phyloP scores from a whole-genome alignment of 2,888 invertebrate genomes.

The Amphimallon solstitiale region DNA sequence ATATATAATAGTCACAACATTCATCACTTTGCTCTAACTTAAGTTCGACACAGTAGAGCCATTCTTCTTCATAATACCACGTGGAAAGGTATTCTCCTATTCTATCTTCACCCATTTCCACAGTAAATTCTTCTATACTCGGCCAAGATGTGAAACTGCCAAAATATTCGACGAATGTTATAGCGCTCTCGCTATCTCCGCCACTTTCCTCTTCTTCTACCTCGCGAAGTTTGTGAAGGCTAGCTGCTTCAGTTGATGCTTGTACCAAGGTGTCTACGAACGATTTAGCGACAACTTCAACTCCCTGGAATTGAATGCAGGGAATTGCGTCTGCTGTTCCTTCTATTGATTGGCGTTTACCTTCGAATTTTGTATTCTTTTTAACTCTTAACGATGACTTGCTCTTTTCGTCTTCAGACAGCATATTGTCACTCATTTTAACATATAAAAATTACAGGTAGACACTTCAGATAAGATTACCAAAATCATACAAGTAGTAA shows the following conservation, averaged over 20 bases:
- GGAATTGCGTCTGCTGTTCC: neutral
- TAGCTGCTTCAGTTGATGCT: neutral
- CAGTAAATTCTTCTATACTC: conserved; percentile 49
- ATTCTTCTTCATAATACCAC: conserved; percentile 51
- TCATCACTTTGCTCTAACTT: conserved; percentile 47
- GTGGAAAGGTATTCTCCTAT: conserved; percentile 48
- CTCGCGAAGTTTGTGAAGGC: neutral
- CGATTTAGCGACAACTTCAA: neutral
- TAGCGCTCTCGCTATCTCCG: conserved; percentile 2
- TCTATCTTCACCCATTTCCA: conserved; percentile 43
- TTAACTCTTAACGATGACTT: too few relatives aligned
- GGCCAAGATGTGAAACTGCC: conserved; percentile 43
- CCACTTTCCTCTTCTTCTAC: neutral
- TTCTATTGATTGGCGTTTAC: too few relatives aligned
- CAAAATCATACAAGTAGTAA: too few relatives aligned
- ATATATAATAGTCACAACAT: conserved; percentile 52
- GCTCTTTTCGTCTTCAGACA: too few relatives aligned
- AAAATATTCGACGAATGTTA: conserved; percentile 25
- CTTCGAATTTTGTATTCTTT: too few relatives aligned
- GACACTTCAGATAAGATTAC: too few relatives aligned
- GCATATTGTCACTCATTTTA: too few relatives aligned
- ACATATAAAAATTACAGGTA: too few relatives aligned
- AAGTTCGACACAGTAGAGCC: conserved; percentile 51
- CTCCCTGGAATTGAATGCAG: conserved; percentile 3
- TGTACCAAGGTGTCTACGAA: neutral